Conservation (phyloP, 2,888 invertebrate genomes). For the Clostera curtula region DNA sequence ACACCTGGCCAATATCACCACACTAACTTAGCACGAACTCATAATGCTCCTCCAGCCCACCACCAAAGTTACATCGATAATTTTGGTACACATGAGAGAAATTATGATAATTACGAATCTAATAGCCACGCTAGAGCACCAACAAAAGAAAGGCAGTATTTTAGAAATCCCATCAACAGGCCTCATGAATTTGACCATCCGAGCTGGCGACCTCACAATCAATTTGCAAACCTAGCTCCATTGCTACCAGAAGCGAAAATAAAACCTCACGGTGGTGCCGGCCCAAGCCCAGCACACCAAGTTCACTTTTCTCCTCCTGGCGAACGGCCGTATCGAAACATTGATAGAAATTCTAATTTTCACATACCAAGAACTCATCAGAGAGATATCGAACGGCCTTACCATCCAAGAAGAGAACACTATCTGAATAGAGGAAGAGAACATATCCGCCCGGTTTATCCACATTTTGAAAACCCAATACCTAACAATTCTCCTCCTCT, state of each 20-base stretch:
- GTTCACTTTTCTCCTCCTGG: constrained; percentile 1
- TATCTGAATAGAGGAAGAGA: constrained; percentile 1
- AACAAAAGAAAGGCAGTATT: neutral
- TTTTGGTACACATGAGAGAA: constrained; percentile 4
- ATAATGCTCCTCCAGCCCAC: constrained; percentile 6
- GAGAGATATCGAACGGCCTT: neutral
- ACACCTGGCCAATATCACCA: constrained; percentile 7
- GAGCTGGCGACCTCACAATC: constrained; percentile 7
- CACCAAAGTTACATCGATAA: constrained; percentile 4
- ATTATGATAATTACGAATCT: constrained; percentile 3
- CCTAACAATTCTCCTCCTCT: constrained; percentile 2
- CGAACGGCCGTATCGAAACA: neutral
- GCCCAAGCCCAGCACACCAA: constrained; percentile 2
- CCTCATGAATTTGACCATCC: constrained; percentile 4
- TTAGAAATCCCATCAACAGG: constrained; percentile 1
- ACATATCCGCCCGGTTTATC: too few relatives aligned
- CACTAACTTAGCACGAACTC: constrained; percentile 13
- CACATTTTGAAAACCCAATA: constrained; percentile 2
- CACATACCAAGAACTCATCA: neutral
- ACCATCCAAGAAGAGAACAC: neutral
- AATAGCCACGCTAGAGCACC: constrained; percentile 3
- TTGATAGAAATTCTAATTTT: neutral
- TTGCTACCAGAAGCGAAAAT: neutral
- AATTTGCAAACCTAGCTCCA: constrained; percentile 1
- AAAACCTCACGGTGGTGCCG: constrained; percentile 5